Evolutionary conservation across 1,140 invertebrate species (phyloP).

Genomic region (Nylanderia fulva): DNA sequence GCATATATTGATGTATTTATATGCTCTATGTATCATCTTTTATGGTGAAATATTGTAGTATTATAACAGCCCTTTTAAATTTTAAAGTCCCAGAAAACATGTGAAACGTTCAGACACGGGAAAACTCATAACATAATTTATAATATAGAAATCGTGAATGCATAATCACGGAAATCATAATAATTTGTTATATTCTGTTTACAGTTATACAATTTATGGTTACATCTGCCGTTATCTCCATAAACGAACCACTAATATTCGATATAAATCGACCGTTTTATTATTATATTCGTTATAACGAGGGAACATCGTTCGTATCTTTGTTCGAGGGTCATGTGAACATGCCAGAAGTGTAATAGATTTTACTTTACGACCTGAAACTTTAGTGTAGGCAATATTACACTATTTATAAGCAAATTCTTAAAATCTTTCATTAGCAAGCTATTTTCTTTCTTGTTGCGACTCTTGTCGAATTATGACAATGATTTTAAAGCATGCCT

Average conservation of each 20-base stretch:
- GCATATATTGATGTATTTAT: too few relatives aligned
- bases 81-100: too few relatives aligned
- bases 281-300: constrained; percentile 20
- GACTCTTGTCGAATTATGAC: neutral
- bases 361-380: neutral
- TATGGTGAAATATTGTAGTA: too few relatives aligned
- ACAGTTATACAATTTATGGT: too few relatives aligned
- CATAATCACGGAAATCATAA: too few relatives aligned
- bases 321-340: constrained; percentile 8
- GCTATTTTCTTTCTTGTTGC: neutral
- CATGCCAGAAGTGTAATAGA: neutral
- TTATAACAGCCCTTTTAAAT: too few relatives aligned
- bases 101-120: too few relatives aligned
- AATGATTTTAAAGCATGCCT: neutral
- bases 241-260: neutral
- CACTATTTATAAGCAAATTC: neutral
- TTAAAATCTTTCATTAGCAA: neutral
- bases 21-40: too few relatives aligned
- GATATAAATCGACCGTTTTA: neutral
- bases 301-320: neutral
- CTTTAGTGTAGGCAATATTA: neutral
- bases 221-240: too few relatives aligned
- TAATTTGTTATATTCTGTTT: too few relatives aligned
- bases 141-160: too few relatives aligned
- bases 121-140: too few relatives aligned